Percentiles rank a stretch among this genome's conserved stretches.
These are phyloP conservation scores for Holacanthella duospinosa DNA, from an alignment of 2,888 invertebrate species.

Conservation along the genomic window DNA sequence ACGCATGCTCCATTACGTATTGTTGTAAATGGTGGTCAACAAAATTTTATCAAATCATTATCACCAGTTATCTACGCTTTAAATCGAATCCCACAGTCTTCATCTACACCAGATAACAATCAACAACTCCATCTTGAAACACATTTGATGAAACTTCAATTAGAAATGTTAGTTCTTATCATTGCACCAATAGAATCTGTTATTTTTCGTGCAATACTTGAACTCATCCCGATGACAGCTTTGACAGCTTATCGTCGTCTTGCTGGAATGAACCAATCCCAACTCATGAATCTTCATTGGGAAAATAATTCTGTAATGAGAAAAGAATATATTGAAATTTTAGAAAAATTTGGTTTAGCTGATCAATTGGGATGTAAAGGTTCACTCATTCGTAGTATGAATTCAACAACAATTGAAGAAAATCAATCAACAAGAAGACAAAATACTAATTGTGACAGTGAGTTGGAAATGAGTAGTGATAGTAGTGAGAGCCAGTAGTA, in stretches of 20 bases:
- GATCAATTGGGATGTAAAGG: conserved; percentile 14
- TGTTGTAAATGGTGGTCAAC: conserved; percentile 6
- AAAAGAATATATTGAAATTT: conserved; percentile 24
- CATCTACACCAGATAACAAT: conserved; percentile 9
- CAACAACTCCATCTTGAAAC: conserved; percentile 22
- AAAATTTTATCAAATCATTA: conserved; percentile 21
- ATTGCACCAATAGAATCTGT: conserved; percentile 21
- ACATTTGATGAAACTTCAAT: conserved; percentile 23
- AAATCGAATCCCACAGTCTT: conserved; percentile 19
- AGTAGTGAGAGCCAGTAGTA: too few species aligned
- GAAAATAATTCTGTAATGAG: conserved; percentile 30
- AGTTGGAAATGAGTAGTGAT: too few species aligned
- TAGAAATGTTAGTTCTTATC: conserved; percentile 26
- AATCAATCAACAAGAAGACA: too few species aligned
- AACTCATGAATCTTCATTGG: conserved; percentile 20
- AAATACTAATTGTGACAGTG: too few species aligned
- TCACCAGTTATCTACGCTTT: conserved; percentile 20
- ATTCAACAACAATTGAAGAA: too few species aligned
- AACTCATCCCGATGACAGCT: conserved; percentile 18
- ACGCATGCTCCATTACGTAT: conserved; percentile 1
- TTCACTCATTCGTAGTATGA: background rate
- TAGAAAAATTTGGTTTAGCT: conserved; percentile 21
- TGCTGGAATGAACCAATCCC: background rate
- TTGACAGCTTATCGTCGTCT: conserved; percentile 1
- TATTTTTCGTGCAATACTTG: conserved; percentile 23